Evolutionary conservation across 2,797 vertebrate species (phyloP).

Genomic region (Notamacropus eugenii): DNA sequence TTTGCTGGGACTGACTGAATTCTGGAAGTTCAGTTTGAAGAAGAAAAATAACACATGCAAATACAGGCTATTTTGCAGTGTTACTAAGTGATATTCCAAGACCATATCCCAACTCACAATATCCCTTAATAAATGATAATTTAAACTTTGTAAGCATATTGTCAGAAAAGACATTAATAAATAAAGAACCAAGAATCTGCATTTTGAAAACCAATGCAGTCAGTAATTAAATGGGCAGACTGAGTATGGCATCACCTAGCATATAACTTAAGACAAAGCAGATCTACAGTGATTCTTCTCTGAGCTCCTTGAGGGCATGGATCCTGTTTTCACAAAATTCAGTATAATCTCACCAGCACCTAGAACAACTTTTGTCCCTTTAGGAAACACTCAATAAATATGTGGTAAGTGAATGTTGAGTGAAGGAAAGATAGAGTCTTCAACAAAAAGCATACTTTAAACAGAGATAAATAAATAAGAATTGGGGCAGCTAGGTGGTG

Average conservation of each 20-base stretch:
- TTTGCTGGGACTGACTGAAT: slow-evolving; percentile 25
- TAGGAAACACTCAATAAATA: neutral
- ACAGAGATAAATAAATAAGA: neutral
- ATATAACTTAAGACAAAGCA: neutral
- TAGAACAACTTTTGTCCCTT: neutral
- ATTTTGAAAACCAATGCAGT: slow-evolving; percentile 8
- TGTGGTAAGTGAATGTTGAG: neutral
- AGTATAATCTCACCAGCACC: no score
- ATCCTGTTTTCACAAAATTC: neutral
- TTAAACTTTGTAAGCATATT: neutral
- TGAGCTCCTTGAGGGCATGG: neutral
- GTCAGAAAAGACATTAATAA: neutral
- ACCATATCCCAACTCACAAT: neutral
- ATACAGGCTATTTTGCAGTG: slow-evolving; percentile 15
- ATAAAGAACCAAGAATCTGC: slow-evolving; percentile 5
- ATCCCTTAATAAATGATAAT: neutral
- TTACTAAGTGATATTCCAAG: slow-evolving; percentile 25
- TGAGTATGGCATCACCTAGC: neutral
- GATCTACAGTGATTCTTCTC: neutral
- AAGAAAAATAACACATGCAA: neutral
- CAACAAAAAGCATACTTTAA: neutral
- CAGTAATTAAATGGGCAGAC: neutral
- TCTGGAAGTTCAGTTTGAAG: slow-evolving; percentile 14
- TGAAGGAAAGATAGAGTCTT: neutral
- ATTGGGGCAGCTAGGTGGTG: neutral